phyloP scores from a whole-genome alignment of 2,797 vertebrate species.

The Catharus ustulatus region DNA sequence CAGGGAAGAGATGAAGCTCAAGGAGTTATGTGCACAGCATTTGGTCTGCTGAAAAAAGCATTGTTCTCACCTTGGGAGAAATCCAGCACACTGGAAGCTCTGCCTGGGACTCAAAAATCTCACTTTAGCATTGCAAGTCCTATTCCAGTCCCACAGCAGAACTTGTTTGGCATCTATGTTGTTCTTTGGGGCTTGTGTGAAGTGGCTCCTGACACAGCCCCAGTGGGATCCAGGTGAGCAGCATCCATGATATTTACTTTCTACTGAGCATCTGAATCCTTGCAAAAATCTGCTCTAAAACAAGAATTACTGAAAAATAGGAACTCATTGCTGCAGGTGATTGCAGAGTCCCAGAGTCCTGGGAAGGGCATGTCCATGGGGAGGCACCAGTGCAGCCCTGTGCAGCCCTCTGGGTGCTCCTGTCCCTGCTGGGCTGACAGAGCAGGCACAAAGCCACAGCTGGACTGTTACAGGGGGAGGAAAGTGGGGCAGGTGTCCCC shows the following conservation, averaged over 20 bases:
- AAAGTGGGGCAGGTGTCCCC: not conserved
- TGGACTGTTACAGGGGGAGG: rapidly evolving
- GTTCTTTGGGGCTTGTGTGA: not conserved
- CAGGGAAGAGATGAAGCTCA: not conserved
- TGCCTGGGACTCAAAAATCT: not conserved
- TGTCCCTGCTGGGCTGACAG: not conserved
- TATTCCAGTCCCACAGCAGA: not conserved
- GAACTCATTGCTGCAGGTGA: not conserved
- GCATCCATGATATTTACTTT: not conserved
- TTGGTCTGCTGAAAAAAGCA: not conserved
- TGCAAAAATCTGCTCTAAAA: not conserved
- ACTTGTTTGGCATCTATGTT: not conserved
- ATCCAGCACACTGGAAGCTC: not conserved
- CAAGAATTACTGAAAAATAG: not conserved
- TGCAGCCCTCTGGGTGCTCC: rapidly evolving
- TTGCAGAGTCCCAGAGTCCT: not conserved
- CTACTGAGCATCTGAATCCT: not conserved
- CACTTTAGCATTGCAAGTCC: not conserved
- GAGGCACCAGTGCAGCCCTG: rapidly evolving
- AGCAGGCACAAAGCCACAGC: not conserved
- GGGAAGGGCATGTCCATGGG: rapidly evolving
- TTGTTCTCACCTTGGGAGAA: not conserved
- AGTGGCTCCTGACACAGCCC: not conserved
- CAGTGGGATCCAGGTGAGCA: not conserved
- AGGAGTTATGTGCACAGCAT: not conserved